These are phyloP conservation scores for Heliothis virescens DNA, from an alignment of 1,140 invertebrate species.

Conservation along the genomic window DNA sequence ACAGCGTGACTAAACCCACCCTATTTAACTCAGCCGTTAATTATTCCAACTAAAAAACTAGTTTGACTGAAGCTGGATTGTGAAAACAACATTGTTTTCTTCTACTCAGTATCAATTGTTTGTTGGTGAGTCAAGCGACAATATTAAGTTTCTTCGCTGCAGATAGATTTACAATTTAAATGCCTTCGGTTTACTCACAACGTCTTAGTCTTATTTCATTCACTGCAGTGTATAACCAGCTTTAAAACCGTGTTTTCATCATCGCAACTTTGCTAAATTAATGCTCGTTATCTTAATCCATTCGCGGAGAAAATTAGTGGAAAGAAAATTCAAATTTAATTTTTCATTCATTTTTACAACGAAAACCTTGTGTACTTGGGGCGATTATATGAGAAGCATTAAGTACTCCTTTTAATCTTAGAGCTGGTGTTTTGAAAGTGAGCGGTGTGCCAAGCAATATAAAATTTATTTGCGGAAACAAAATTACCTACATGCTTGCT, in stretches of 20 bases:
- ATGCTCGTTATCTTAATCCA: conserved; percentile 28
- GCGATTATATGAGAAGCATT: conserved; percentile 1
- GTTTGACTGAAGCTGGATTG: conserved; percentile 2
- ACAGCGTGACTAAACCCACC: conserved; percentile 11
- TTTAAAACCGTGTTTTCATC: conserved; percentile 21
- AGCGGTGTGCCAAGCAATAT: not conserved
- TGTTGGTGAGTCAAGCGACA: conserved; percentile 21
- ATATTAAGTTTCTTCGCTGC: conserved; percentile 21
- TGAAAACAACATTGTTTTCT: conserved; percentile 33
- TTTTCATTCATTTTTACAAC: conserved; percentile 7
- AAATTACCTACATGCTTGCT: not conserved
- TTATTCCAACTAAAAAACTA: conserved; percentile 21
- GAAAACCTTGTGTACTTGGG: not conserved
- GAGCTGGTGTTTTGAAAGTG: conserved; percentile 2
- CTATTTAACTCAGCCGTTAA: not conserved
- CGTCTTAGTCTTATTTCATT: not conserved
- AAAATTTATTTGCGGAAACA: not conserved
- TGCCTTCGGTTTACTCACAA: not conserved
- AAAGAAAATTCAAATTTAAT: conserved; percentile 25
- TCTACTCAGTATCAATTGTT: conserved; percentile 32
- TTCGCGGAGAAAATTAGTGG: conserved; percentile 34
- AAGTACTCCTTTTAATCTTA: conserved; percentile 10
- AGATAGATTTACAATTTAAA: conserved; percentile 30
- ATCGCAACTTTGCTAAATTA: conserved; percentile 34
- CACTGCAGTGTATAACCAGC: conserved; percentile 12